These are phyloP conservation scores for Molothrus ater DNA, from an alignment of 2,797 vertebrate species.

Conservation along the genomic window DNA sequence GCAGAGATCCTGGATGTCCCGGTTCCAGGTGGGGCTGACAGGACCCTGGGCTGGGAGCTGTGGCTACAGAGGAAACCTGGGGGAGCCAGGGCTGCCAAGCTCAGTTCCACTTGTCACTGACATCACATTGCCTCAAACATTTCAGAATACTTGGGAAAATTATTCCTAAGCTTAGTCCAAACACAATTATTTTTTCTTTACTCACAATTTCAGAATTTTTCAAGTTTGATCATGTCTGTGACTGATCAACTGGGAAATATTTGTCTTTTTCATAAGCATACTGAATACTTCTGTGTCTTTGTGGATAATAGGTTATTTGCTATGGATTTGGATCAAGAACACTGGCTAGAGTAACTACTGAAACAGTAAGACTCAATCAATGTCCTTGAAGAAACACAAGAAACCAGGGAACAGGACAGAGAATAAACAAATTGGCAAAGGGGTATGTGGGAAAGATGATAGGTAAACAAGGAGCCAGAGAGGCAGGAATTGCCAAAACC, in stretches of 20 bases:
- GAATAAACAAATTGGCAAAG: slow-evolving; percentile 10
- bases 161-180: slow-evolving; percentile 27
- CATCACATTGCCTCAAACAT: slow-evolving; percentile 2
- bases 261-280: slow-evolving; percentile 8
- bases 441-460: slow-evolving; percentile 37
- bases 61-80: background rate
- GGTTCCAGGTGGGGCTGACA: background rate
- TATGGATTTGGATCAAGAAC: slow-evolving; percentile 43
- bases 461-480: slow-evolving; percentile 35
- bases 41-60: background rate
- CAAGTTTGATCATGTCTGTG: background rate
- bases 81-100: background rate
- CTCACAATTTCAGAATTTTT: slow-evolving; percentile 43
- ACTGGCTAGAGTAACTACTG: background rate
- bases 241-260: slow-evolving; percentile 41
- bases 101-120: background rate
- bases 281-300: slow-evolving; percentile 19
- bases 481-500: slow-evolving; percentile 24
- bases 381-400: slow-evolving; percentile 39
- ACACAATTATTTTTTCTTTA: background rate
- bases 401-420: background rate
- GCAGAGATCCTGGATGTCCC: background rate
- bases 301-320: slow-evolving; percentile 52
- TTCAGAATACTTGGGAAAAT: slow-evolving; percentile 14
- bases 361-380: slow-evolving; percentile 14